Evolutionary conservation across 1,140 invertebrate genomes (phyloP), one percentile per base, ranked within the genome.

Genomic region (Ceratina calcarata): DNA sequence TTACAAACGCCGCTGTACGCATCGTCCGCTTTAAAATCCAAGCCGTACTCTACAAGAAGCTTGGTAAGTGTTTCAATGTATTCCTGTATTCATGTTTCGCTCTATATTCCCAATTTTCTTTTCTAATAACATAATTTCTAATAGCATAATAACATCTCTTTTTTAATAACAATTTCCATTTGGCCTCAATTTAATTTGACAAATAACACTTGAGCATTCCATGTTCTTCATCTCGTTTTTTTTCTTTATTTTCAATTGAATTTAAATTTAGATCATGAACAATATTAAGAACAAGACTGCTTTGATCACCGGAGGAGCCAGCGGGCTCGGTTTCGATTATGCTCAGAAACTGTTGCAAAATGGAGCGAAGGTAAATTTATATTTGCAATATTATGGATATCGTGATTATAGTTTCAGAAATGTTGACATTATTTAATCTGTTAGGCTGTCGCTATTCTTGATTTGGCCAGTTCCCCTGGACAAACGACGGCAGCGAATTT

Each of bases 261-360:
- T 16, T 51, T 16, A 12, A 1, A n/a, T 27, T n/a, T 2, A 73
- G 15, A 80, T 18, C 16, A 84, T 84, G 75, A 61, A 84, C 2
- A 45, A 49, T 24, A 51, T 83, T 0, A 51, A 70, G 18, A n/a
- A 91, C 27, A 94, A 94, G 81, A 91, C 92, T 51, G 93, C 89
- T 3, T 84, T 94, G 22, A 85, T 94, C 20, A 93, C 93, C 7
- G 94, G 94, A 7, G 94, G 90, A 7, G 92, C 93, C 2, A 84
- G 86, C 12, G 94, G 93, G 3, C 85, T 94, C 10, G 94, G 94
- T 22, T 89, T 89, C 64, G 89, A 88, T 0, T 93, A 91, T 66
- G 88, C 87, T 32, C 86, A 93, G 67, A 90, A 91, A 58, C 75
- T 94, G 0, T 77, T 94, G 12, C 87, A 89, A 37, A 87, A 92